Evolutionary conservation across 2,888 invertebrate genomes (phyloP).

Genomic region (Xestia rhomboidea): DNA sequence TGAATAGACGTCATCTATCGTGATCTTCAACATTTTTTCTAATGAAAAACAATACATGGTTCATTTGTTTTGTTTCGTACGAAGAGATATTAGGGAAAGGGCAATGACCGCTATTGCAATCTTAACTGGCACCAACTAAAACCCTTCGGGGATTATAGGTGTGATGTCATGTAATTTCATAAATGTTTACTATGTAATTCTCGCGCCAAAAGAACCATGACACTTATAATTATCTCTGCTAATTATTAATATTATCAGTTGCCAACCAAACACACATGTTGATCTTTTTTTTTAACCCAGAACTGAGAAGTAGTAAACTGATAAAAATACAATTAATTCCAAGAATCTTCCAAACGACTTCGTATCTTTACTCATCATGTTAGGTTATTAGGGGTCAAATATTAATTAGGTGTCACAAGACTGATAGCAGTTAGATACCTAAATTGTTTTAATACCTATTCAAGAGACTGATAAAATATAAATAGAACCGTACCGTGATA

Average conservation of each 20-base stretch:
- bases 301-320: conserved; percentile 3
- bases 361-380: conserved; percentile 20
- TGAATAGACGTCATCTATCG: too few species aligned
- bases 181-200: too few species aligned
- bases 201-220: not conserved
- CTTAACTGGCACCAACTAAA: too few species aligned
- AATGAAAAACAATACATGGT: too few species aligned
- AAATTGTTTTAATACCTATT: conserved; percentile 17
- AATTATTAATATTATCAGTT: not conserved
- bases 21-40: too few species aligned
- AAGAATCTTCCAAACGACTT: conserved; percentile 2
- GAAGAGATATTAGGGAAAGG: too few species aligned
- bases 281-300: conserved; percentile 19
- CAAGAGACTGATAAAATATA: not conserved
- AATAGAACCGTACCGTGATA: conserved; percentile 2
- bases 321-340: conserved; percentile 46
- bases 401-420: conserved; percentile 20
- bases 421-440: not conserved
- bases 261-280: conserved; percentile 7
- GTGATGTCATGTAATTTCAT: too few species aligned
- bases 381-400: conserved; percentile 41
- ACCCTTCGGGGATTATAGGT: too few species aligned
- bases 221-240: not conserved
- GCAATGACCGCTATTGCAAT: too few species aligned
- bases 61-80: too few species aligned